phyloP scores from a whole-genome alignment of 2,113 vertebrate genomes.

The Sylvicapra grimmia region DNA sequence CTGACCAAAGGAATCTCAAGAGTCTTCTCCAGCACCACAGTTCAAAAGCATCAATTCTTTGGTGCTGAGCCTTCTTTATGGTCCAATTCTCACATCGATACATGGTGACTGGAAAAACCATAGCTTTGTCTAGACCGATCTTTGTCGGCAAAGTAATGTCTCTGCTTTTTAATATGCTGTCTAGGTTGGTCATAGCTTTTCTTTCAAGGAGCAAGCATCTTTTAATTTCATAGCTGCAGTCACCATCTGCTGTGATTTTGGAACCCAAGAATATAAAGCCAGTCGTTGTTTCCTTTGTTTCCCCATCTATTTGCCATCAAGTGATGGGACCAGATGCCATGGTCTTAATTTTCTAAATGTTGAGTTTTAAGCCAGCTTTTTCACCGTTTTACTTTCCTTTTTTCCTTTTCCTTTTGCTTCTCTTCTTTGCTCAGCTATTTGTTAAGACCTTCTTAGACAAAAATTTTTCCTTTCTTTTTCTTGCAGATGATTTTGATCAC shows the following conservation, averaged over 20 bases:
- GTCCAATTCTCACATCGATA: background rate
- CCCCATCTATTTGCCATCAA: background rate
- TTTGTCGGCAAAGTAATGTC: background rate
- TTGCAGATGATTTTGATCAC: background rate
- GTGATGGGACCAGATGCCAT: background rate
- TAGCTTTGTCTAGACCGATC: background rate
- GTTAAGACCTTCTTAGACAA: background rate
- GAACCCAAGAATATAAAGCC: background rate
- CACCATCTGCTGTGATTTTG: background rate
- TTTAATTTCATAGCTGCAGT: background rate
- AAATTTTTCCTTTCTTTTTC: background rate
- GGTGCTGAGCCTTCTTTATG: background rate
- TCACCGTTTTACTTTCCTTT: background rate
- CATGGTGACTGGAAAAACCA: background rate
- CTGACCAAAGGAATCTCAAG: background rate
- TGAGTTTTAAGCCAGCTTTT: background rate
- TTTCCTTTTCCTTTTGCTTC: background rate
- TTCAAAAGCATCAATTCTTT: background rate
- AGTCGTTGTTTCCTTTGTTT: background rate
- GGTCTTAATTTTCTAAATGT: background rate
- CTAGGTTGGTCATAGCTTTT: background rate
- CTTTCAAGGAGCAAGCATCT: background rate
- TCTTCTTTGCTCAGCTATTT: background rate
- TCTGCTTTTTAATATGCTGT: background rate
- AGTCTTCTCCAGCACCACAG: background rate